phyloP scores from a whole-genome alignment of 2,888 invertebrate genomes.

The Tiliacea citrago region DNA sequence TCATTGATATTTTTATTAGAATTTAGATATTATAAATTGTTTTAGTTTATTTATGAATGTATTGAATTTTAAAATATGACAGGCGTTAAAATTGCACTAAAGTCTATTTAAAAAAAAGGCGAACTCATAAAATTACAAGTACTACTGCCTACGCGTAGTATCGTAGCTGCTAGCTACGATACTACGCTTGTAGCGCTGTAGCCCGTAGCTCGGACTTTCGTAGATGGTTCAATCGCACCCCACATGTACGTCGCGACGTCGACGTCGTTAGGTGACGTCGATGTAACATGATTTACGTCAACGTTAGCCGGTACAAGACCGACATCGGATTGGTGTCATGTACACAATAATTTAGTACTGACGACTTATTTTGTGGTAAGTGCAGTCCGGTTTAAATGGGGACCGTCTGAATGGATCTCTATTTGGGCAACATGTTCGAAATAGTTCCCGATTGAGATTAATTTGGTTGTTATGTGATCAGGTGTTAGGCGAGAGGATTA shows the following conservation, averaged over 20 bases:
- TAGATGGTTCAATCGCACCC: conserved; percentile 59
- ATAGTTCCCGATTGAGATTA: neutral
- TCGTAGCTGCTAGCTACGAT: conserved; percentile 65
- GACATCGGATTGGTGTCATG: conserved; percentile 48
- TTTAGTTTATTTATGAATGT: neutral
- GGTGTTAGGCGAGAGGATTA: neutral
- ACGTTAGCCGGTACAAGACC: conserved; percentile 49
- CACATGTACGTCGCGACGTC: conserved; percentile 41
- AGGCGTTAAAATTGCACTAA: neutral
- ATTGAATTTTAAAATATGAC: neutral
- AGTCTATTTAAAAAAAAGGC: neutral
- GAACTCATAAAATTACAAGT: neutral
- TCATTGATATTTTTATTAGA: neutral
- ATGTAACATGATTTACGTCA: conserved; percentile 53
- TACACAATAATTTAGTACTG: conserved; percentile 41
- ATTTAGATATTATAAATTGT: neutral
- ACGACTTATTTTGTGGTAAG: conserved; percentile 32
- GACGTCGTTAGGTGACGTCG: conserved; percentile 50
- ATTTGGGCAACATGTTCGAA: neutral
- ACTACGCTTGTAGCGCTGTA: conserved; percentile 57
- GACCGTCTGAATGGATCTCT: neutral
- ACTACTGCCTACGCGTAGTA: conserved; percentile 22
- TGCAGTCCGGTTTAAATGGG: neutral
- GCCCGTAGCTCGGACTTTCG: conserved; percentile 56
- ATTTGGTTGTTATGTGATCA: neutral